Evolutionary conservation across 2,797 vertebrate genomes (phyloP), one percentile per base, ranked within the genome.

Genomic region (Momotus momota): DNA sequence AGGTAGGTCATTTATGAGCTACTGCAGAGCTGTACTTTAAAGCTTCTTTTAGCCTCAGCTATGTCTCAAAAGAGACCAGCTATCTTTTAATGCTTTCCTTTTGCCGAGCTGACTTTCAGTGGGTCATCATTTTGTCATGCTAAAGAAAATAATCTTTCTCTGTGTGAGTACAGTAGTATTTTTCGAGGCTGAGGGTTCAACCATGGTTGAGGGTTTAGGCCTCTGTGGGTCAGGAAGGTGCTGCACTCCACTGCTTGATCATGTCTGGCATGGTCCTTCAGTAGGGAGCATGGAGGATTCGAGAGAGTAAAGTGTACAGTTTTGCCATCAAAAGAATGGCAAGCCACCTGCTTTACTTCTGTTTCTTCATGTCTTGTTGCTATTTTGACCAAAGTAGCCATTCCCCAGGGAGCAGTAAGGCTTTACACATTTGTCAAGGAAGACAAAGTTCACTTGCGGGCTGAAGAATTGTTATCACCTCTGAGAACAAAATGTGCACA

Each of bases 231-330:
- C 22, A 9, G 45, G 35, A 57, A 31, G 38, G n/a, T 65, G 26
- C n/a, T 52, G 45, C 22, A 16, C 0, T 1, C 15, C 18, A 2
- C 35, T 26, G 22, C 46, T 66, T 0, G 2, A 14, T 67, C 27
- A 25, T 0, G 0, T 10, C 23, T 77, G 55, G 41, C 62, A 57
- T 1, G 2, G 29, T 9, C 10, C 54, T 58, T 84, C 33, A 18
- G 45, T 4, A 0, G 22, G 20, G n/a, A 87, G 31, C 31, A 20
- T 3, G 14, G 13, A 31, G 25, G 13, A 58, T 61, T 41, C 0
- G 1, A 62, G 31, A 12, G 21, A 51, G 26, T 17, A 52, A 71
- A 57, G 5, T 16, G 15, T 19, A 5, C 11, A 25, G 26, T 40
- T 70, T 70, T 70, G 11, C 22, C 57, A 40, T 45, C 23, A 40